Conservation (phyloP, 2,113 vertebrate species). For the Colistium nudipinnis region DNA sequence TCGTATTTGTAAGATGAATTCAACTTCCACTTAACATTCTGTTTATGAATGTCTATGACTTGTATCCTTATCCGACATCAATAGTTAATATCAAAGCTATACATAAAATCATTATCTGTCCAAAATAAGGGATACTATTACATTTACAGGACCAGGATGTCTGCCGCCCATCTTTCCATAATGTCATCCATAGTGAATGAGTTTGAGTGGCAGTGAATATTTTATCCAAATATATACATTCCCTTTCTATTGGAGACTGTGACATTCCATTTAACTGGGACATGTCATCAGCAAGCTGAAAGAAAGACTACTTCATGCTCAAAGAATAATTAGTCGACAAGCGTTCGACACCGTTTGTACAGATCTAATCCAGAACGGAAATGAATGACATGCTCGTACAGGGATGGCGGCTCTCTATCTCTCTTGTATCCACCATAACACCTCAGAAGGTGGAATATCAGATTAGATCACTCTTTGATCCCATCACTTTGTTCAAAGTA, state of each 20-base stretch:
- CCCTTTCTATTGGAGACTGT: conserved; percentile 9
- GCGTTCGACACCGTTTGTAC: conserved; percentile 54
- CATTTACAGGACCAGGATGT: neutral
- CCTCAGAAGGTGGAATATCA: conserved; percentile 39
- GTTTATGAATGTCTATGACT: neutral
- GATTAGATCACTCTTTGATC: conserved; percentile 62
- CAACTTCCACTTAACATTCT: neutral
- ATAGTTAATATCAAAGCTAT: conserved; percentile 2
- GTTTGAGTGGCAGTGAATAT: neutral
- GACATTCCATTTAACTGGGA: conserved; percentile 35
- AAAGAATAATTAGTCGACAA: conserved; percentile 56
- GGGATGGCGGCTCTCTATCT: conserved; percentile 34
- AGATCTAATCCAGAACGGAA: conserved; percentile 45
- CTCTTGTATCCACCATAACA: conserved; percentile 45
- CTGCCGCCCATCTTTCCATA: neutral
- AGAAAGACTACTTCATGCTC: conserved; percentile 34
- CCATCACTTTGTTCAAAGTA: conserved; percentile 51
- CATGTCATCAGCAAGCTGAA: conserved; percentile 43
- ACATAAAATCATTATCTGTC: too few relatives aligned
- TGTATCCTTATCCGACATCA: neutral
- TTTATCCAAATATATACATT: conserved; percentile 26
- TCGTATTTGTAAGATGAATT: too few relatives aligned
- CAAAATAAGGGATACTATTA: neutral
- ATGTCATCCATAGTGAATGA: conserved; percentile 19
- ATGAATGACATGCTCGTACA: conserved; percentile 25